Evolutionary conservation across 2,797 vertebrate species (phyloP).

Genomic region (Gallinago solitaria): DNA sequence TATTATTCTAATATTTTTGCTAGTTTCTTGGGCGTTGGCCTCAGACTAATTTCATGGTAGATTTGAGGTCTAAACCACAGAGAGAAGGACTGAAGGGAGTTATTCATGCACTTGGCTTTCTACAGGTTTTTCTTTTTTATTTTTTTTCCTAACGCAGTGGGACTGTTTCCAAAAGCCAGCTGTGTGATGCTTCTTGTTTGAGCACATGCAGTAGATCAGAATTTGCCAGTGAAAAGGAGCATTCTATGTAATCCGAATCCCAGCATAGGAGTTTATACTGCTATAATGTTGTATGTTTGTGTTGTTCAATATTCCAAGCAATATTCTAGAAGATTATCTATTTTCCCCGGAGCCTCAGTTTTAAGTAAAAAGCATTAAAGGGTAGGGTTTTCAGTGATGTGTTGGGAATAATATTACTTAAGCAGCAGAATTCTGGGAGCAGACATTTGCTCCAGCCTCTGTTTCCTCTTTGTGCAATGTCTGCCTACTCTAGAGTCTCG

Average conservation of each 20-base stretch:
- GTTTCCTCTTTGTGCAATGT: background rate
- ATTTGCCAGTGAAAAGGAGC: background rate
- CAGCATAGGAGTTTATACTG: background rate
- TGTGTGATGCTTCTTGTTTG: background rate
- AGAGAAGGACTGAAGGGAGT: background rate
- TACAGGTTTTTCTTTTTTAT: background rate
- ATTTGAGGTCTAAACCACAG: background rate
- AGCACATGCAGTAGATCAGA: background rate
- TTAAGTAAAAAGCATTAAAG: background rate
- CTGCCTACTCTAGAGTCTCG: background rate
- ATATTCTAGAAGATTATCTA: background rate
- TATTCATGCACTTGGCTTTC: constrained; percentile 22
- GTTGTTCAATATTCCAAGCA: background rate
- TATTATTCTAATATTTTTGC: background rate
- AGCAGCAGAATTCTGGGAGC: background rate
- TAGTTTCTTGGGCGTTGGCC: background rate
- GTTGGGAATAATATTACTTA: background rate
- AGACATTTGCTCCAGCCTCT: background rate
- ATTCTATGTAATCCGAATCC: background rate
- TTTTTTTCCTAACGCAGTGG: fast-evolving
- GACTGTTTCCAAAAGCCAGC: background rate
- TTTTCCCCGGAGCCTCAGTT: background rate
- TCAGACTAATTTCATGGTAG: background rate
- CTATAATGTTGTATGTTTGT: background rate
- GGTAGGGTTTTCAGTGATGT: background rate